Evolutionary conservation across 2,888 invertebrate genomes (phyloP), one percentile per base, ranked within the genome.

Genomic region (Poecilus cupreus): DNA sequence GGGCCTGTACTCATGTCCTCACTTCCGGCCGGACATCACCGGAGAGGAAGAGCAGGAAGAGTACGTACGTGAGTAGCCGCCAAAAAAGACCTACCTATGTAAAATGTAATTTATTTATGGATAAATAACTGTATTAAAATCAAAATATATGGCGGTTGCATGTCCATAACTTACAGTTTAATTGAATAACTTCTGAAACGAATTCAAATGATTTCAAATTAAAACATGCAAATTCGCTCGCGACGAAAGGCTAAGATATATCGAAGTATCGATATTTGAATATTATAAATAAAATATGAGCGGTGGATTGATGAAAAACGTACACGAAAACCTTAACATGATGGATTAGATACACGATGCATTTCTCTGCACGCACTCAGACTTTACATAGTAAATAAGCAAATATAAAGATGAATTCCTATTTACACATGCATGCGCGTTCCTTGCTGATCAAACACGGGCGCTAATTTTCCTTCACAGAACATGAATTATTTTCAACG

Each of bases 171-270:
- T 60, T 24, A 60, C n/a, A 24, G 5, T 60, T 60, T 60, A 60
- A 60, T 60, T 60, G 60, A 60, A 60, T 51, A 32, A 60, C 60
- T 60, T 60, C 26, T 60, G 18, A 54, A 32, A 26, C 24, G 60
- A 60, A 60, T 60, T 60, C 60, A 60, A 60, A 60, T 60, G 60
- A 26, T 24, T 60, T 60, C 64, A 68, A 68, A 32, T 68, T 68
- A 37, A 68, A 68, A 68, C 64, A 68, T 68, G 64, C 64, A 68
- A 68, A 68, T 68, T 37, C 37, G 16, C 6, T 20, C 16, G 16
- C 18, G 18, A 37, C 10, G 64, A 68, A 68, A 68, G 37, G 18
- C 6, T 18, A 32, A 37, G 32, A 68, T 68, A 68, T 16, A 68
- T 39, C 18, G 32, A 32, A 37, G 16, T 37, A 68, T 68, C 64